Percentiles rank a stretch among this genome's conserved stretches.
Evolutionary conservation across 2,113 vertebrate species (phyloP).

Genomic region (Fregetta grallaria): DNA sequence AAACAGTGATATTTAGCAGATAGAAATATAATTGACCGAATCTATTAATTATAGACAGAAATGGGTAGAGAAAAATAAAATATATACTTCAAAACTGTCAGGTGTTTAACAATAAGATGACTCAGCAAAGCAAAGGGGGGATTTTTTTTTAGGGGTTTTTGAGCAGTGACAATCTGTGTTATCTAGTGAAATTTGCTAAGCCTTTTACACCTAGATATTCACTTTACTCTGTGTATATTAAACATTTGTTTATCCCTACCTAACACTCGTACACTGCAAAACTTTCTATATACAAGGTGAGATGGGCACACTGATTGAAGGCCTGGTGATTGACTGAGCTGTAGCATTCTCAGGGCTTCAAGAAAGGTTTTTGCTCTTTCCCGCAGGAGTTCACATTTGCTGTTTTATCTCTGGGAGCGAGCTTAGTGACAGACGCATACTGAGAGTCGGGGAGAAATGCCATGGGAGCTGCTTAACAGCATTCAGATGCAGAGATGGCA

Average conservation of each 20-base stretch:
- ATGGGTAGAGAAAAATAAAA: background rate
- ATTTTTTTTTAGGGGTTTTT: background rate
- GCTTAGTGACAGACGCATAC: slow-evolving; percentile 64
- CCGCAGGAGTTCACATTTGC: slow-evolving; percentile 68
- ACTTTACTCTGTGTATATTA: background rate
- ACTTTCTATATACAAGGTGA: background rate
- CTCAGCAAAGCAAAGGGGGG: background rate
- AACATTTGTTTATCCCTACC: background rate
- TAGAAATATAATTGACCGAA: background rate
- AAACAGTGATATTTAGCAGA: background rate
- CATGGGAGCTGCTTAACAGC: slow-evolving; percentile 68
- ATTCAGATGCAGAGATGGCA: slow-evolving; percentile 73
- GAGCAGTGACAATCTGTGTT: background rate
- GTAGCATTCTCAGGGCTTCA: slow-evolving; percentile 38
- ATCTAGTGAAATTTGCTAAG: background rate
- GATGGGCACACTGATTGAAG: slow-evolving; percentile 8
- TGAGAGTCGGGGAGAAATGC: slow-evolving; percentile 68
- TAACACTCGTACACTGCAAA: background rate
- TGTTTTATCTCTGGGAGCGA: slow-evolving; percentile 73
- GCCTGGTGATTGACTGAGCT: slow-evolving; percentile 22
- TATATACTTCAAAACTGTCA: background rate
- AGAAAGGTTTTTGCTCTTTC: slow-evolving; percentile 61
- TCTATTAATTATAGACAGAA: background rate
- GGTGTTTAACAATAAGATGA: background rate
- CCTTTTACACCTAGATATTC: background rate